Evolutionary conservation across 2,113 vertebrate species (phyloP).

Genomic region (Anarrhichthys ocellatus): DNA sequence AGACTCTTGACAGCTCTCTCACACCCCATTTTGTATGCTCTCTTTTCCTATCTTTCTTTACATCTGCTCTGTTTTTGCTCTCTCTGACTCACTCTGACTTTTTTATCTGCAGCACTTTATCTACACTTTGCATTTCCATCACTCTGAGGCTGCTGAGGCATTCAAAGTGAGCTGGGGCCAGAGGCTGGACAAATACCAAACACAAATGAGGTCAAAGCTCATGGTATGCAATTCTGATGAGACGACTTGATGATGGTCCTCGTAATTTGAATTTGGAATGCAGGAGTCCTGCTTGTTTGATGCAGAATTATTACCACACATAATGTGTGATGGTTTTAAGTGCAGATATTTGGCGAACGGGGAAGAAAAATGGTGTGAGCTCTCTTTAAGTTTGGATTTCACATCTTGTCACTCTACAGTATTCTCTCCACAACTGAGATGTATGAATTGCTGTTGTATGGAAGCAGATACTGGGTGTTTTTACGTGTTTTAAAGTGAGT

Average conservation of each 20-base stretch:
- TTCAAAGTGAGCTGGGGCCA: not conserved
- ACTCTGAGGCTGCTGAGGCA: not conserved
- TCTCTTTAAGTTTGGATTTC: not conserved
- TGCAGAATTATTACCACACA: not conserved
- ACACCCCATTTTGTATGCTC: slow-evolving; percentile 1
- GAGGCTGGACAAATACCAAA: slow-evolving; percentile 14
- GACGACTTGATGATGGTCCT: slow-evolving; percentile 19
- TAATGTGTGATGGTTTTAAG: slow-evolving; percentile 4
- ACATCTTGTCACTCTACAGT: not conserved
- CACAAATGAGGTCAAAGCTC: slow-evolving; percentile 31
- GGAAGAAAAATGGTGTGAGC: not conserved
- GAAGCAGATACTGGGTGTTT: not conserved
- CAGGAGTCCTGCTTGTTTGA: not conserved
- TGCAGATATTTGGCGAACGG: not conserved
- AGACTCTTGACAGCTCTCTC: not conserved
- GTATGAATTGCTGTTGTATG: not conserved
- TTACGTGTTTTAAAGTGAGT: slow-evolving; percentile 1
- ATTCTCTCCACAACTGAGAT: not conserved
- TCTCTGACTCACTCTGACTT: slow-evolving; percentile 20
- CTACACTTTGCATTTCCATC: slow-evolving; percentile 1
- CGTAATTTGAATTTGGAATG: not conserved
- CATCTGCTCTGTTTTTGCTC: not conserved
- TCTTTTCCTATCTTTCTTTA: slow-evolving; percentile 12
- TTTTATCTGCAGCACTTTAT: not conserved
- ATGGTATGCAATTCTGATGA: slow-evolving; percentile 27